These are phyloP conservation scores for Scaptomyza parva DNA, from an alignment of 2,888 invertebrate species.

Conservation along the genomic window DNA sequence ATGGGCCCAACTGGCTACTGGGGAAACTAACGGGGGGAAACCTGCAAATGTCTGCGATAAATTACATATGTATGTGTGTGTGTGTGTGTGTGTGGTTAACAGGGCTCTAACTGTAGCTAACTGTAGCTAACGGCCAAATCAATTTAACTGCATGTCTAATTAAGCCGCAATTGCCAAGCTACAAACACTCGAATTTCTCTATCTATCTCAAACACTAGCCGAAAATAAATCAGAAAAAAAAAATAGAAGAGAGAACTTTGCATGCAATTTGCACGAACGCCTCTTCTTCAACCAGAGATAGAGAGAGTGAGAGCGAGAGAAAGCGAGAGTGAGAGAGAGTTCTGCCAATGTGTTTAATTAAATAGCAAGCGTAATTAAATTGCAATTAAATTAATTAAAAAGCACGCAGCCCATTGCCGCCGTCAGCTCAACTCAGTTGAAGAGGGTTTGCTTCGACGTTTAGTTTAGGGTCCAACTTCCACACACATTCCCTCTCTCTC, in stretches of 20 bases:
- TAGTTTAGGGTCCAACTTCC: constrained; percentile 58
- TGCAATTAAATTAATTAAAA: constrained; percentile 83
- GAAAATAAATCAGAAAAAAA: constrained; percentile 28
- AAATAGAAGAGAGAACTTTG: constrained; percentile 59
- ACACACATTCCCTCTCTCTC: neutral
- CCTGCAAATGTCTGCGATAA: constrained; percentile 25
- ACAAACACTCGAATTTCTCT: constrained; percentile 28
- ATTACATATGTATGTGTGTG: constrained; percentile 27
- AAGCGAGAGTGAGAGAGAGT: neutral
- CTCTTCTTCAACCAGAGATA: constrained; percentile 32
- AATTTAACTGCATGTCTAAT: constrained; percentile 71
- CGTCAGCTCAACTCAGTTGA: constrained; percentile 36
- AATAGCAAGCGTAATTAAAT: constrained; percentile 83
- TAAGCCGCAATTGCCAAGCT: constrained; percentile 71
- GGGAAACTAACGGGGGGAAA: neutral
- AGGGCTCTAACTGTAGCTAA: neutral
- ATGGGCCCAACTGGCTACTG: constrained; percentile 47
- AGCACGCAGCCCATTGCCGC: constrained; percentile 68
- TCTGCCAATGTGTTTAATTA: constrained; percentile 81
- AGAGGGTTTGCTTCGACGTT: constrained; percentile 58
- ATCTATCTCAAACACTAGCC: constrained; percentile 9
- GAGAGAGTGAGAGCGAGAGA: neutral
- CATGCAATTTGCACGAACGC: constrained; percentile 73
- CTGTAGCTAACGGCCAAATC: constrained; percentile 58
- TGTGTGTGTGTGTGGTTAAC: constrained; percentile 15